Percentiles rank a stretch among this genome's conserved stretches.
phyloP scores from a whole-genome alignment of 2,113 vertebrate species.

The Dermatemys mawii region DNA sequence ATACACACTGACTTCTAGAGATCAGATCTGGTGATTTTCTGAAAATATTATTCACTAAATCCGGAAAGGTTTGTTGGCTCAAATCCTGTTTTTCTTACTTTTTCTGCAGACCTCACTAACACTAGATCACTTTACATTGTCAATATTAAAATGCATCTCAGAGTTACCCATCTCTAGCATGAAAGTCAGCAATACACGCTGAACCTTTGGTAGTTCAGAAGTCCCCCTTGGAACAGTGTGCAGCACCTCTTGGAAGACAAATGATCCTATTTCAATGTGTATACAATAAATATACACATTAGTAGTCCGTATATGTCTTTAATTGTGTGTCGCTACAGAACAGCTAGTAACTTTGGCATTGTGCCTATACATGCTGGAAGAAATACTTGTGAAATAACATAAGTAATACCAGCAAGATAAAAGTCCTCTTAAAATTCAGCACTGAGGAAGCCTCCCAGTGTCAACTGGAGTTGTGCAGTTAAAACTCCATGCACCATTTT shows the following conservation, averaged over 20 bases:
- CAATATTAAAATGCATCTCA: constrained; percentile 21
- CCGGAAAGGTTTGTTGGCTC: background rate
- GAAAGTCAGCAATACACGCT: background rate
- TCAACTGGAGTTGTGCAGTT: background rate
- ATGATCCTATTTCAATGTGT: background rate
- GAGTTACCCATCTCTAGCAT: background rate
- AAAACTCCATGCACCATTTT: background rate
- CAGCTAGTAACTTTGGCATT: background rate
- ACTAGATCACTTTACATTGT: constrained; percentile 20
- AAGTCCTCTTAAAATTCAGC: background rate
- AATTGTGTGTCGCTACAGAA: constrained; percentile 3
- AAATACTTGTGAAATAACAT: background rate
- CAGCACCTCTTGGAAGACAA: background rate
- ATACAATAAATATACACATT: background rate
- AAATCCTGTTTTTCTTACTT: background rate
- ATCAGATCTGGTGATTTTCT: background rate
- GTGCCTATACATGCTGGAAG: background rate
- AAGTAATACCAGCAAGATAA: background rate
- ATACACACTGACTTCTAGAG: background rate
- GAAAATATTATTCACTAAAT: background rate
- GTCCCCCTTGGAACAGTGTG: background rate
- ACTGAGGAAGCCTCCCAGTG: background rate
- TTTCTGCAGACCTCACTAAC: constrained; percentile 12
- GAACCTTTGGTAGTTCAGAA: background rate
- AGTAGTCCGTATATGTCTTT: background rate